Evolutionary conservation across 2,888 invertebrate genomes (phyloP), one percentile per base, ranked within the genome.

Genomic region (Sphaerophoria rueppellii): DNA sequence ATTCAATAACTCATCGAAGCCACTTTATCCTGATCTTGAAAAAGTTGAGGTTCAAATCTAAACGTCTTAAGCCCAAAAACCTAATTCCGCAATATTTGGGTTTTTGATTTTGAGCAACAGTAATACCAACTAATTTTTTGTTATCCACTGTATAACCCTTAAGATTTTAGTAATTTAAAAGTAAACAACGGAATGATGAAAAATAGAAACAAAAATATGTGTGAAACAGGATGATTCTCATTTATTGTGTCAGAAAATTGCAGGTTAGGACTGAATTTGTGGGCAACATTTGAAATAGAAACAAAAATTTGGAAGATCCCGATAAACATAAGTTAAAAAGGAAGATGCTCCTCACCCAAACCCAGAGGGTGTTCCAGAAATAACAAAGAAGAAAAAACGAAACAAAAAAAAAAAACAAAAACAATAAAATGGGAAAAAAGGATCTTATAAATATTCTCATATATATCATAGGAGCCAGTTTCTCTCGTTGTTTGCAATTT

Each of bases 151-250:
- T 1, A 7, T 40, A 0, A 40, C 6, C 6, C 9, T 40, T 40
- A 2, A 40, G 1, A 40, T 40, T 40, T 40, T 9, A 40, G 40
- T 43, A 12, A 14, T 48, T 48, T 11, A n/a, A 34, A 63, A 50
- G 12, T 2, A 12, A 35, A 50, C 16, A 7, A 58, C 16, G 37
- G 46, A 52, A 60, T 7, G 16, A 48, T 9, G 14, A 35, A n/a
- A 14, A 32, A 43, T 4, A 60, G 24, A 24, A 24, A 24, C 1
- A 1, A 69, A 58, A 63, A 65, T 74, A 65, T 52, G 63, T 65
- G 50, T 52, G 48, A 74, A 74, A 61, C 73, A 70, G 79, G 78
- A 79, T 78, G 78, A 70, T 74, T 70, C 78, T 78, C 78, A 78
- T 83, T 80, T 80, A 75, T 67, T 65, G 54, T 75, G 69, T 67